Evolutionary conservation across 2,797 vertebrate genomes (phyloP).

Genomic region (Lagodon rhomboides): DNA sequence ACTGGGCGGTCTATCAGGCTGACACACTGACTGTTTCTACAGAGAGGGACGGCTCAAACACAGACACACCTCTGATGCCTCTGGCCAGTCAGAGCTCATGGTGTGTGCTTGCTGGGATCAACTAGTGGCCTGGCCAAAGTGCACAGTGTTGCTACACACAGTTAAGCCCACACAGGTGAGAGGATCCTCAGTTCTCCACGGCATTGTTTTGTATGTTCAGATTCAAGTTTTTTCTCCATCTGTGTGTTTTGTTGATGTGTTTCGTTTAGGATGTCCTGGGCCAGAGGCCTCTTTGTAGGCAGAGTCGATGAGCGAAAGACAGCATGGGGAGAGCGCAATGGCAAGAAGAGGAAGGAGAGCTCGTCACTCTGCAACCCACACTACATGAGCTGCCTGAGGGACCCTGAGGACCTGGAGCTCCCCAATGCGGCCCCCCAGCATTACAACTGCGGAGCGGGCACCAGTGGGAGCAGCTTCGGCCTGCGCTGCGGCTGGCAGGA

Average conservation of each 20-base stretch:
- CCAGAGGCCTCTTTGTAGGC: conserved; percentile 92
- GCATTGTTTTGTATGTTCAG: neutral
- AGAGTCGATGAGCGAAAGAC: conserved; percentile 95
- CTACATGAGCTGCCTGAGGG: conserved; percentile 97
- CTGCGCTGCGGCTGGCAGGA: conserved; percentile 95
- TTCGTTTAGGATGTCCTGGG: conserved; percentile 94
- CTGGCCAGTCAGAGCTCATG: conserved; percentile 76
- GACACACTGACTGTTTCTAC: conserved; percentile 56
- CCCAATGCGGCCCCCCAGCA: conserved; percentile 76
- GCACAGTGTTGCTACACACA: conserved; percentile 73
- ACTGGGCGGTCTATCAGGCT: conserved; percentile 33
- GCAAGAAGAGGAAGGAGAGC: conserved; percentile 90
- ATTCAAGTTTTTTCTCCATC: neutral
- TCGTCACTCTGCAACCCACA: conserved; percentile 90
- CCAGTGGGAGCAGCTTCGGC: conserved; percentile 82
- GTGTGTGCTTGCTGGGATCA: conserved; percentile 79
- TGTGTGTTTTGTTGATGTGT: neutral
- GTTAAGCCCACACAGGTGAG: conserved; percentile 84
- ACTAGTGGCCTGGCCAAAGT: conserved; percentile 82
- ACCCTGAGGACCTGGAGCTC: conserved; percentile 87
- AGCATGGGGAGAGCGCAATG: conserved; percentile 96
- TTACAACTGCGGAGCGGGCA: conserved; percentile 73
- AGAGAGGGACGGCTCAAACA: conserved; percentile 43
- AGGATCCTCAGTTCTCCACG: conserved; percentile 6
- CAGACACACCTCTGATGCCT: conserved; percentile 70